These are phyloP conservation scores for Drosophila lacicola DNA, from an alignment of 2,888 invertebrate species.

Conservation along the genomic window DNA sequence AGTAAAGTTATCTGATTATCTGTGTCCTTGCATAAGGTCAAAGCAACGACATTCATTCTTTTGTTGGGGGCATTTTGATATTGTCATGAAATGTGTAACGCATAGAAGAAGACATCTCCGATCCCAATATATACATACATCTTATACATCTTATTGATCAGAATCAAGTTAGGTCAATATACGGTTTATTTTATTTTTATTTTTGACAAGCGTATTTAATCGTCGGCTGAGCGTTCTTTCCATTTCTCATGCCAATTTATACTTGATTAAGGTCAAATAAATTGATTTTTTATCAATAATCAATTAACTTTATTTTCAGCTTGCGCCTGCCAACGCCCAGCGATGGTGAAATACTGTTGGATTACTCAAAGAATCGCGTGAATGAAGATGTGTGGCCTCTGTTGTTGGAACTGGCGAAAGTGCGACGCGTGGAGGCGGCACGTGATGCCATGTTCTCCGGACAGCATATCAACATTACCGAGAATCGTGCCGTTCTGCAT, in stretches of 20 bases:
- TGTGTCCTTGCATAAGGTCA: constrained; percentile 77
- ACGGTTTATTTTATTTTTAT: constrained; percentile 15
- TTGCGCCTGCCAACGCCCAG: constrained; percentile 90
- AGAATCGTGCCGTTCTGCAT: constrained; percentile 97
- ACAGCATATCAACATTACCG: constrained; percentile 99
- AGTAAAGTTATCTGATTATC: constrained; percentile 11
- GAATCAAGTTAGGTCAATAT: background rate
- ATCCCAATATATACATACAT: background rate
- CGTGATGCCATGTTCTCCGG: constrained; percentile 97
- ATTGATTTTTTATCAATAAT: constrained; percentile 42
- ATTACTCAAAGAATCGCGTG: constrained; percentile 98
- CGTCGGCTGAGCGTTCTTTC: background rate
- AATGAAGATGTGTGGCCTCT: constrained; percentile 90
- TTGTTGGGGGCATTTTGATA: constrained; percentile 4
- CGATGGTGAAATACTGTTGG: constrained; percentile 96
- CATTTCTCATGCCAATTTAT: constrained; percentile 31
- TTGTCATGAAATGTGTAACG: background rate
- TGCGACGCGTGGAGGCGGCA: constrained; percentile 93
- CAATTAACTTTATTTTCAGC: constrained; percentile 85
- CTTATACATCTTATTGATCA: background rate
- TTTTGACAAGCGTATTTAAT: constrained; percentile 8
- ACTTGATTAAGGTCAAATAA: constrained; percentile 50
- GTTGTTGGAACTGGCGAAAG: constrained; percentile 92
- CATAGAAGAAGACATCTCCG: no score
- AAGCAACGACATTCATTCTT: constrained; percentile 41